phyloP scores from a whole-genome alignment of 2,113 vertebrate species.

The Nyctibius bracteatus region DNA sequence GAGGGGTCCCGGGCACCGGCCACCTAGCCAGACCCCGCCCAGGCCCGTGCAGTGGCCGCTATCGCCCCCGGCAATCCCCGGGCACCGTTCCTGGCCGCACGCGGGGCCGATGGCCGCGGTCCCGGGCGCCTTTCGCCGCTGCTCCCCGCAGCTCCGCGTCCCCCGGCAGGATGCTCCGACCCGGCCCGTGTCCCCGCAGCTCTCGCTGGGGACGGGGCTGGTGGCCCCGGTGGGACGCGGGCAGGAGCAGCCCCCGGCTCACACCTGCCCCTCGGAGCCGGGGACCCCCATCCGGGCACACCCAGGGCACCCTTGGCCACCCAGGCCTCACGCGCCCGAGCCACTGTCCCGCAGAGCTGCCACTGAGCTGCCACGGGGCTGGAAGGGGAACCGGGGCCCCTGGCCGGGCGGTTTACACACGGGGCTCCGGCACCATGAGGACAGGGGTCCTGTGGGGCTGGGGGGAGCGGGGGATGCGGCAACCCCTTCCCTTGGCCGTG shows the following conservation, averaged over 20 bases:
- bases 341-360: neutral
- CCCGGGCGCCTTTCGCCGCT: fast-evolving
- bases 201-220: neutral
- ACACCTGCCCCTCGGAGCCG: neutral
- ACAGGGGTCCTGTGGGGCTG: fast-evolving
- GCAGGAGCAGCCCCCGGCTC: neutral
- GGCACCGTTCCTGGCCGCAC: neutral
- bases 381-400: neutral
- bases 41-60: neutral
- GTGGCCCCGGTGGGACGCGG: fast-evolving
- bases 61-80: neutral
- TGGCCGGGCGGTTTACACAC: neutral
- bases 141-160: neutral
- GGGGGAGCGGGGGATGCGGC: fast-evolving
- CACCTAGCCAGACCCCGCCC: neutral
- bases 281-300: fast-evolving
- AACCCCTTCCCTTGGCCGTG: neutral
- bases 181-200: neutral
- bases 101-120: neutral
- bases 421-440: neutral
- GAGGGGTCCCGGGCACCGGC: too few species aligned
- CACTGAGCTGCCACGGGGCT: neutral
- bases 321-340: fast-evolving
- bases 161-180: neutral
- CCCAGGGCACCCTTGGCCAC: neutral